These are phyloP conservation scores for Tortricodes alternella DNA, from an alignment of 2,888 invertebrate genomes.

Conservation along the genomic window DNA sequence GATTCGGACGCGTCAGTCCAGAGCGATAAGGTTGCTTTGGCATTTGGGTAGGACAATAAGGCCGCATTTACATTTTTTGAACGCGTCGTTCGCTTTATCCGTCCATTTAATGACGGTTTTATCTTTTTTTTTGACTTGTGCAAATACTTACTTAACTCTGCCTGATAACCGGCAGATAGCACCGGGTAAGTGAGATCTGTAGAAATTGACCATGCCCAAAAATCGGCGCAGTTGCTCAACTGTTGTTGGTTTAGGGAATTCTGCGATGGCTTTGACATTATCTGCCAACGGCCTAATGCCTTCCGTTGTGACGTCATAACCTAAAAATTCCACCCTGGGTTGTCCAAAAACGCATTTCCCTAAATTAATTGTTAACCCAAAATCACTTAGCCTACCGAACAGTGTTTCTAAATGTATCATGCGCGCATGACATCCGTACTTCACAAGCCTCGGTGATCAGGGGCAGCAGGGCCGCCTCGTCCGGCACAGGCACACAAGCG, in stretches of 20 bases:
- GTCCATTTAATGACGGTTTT: slow-evolving; percentile 36
- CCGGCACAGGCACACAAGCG: no score
- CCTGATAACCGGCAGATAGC: slow-evolving; percentile 17
- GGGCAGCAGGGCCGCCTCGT: no score
- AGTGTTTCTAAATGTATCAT: slow-evolving; percentile 33
- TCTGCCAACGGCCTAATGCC: slow-evolving; percentile 22
- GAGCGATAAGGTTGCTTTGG: slow-evolving; percentile 35
- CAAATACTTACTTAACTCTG: slow-evolving; percentile 26
- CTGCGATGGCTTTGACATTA: slow-evolving; percentile 31
- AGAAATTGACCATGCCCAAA: slow-evolving; percentile 31
- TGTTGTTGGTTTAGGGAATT: slow-evolving; percentile 28
- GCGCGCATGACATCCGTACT: no score
- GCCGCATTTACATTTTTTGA: slow-evolving; percentile 32
- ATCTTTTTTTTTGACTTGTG: slow-evolving; percentile 35
- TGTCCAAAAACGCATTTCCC: slow-evolving; percentile 32
- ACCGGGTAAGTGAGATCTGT: slow-evolving; percentile 15
- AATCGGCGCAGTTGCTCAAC: slow-evolving; percentile 25
- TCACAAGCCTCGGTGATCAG: no score
- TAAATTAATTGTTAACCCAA: slow-evolving; percentile 33
- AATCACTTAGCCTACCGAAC: slow-evolving; percentile 30
- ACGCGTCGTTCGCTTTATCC: slow-evolving; percentile 27
- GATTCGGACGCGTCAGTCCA: slow-evolving; percentile 42
- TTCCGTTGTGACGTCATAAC: slow-evolving; percentile 23
- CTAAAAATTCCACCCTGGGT: slow-evolving; percentile 31
- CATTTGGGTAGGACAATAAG: slow-evolving; percentile 25